A percentile compares a stretch with the other conserved stretches of the same genome.
Evolutionary conservation across 2,888 invertebrate genomes (phyloP).

Genomic region (Azorinus chamasolen): DNA sequence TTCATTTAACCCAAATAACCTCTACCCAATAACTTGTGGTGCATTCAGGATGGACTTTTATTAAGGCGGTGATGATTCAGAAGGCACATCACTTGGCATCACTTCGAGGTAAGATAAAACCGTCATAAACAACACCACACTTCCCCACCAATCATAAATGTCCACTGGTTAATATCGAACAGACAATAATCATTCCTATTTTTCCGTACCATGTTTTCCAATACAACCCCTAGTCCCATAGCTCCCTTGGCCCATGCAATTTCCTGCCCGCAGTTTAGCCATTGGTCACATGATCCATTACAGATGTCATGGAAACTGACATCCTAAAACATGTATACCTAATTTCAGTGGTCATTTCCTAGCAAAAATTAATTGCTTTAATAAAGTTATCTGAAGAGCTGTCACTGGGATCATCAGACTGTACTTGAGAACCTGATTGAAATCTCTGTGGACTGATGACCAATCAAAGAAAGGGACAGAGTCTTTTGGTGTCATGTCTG

Average conservation of each 20-base stretch:
- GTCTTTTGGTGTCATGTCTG: too few relatives aligned
- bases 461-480: too few relatives aligned
- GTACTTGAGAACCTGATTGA: background rate
- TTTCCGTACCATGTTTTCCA: background rate
- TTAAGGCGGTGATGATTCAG: background rate
- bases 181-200: constrained; percentile 16
- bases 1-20: constrained; percentile 61
- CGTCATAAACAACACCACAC: constrained; percentile 40
- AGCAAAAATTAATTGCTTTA: constrained; percentile 53
- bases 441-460: background rate
- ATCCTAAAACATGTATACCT: constrained; percentile 29
- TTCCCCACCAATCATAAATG: constrained; percentile 39
- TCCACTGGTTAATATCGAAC: constrained; percentile 15
- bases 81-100: background rate
- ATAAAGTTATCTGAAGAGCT: constrained; percentile 24
- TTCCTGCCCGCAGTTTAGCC: too few relatives aligned
- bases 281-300: constrained; percentile 31
- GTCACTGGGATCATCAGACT: constrained; percentile 20
- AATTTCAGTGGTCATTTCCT: constrained; percentile 45
- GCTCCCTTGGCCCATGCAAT: background rate
- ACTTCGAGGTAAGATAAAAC: constrained; percentile 4
- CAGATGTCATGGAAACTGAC: constrained; percentile 52
- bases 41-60: background rate
- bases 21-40: too few relatives aligned
- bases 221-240: constrained; percentile 35